Percentiles rank a stretch among this genome's conserved stretches.
phyloP scores from a whole-genome alignment of 2,797 vertebrate species.

The Bovichtus diacanthus region DNA sequence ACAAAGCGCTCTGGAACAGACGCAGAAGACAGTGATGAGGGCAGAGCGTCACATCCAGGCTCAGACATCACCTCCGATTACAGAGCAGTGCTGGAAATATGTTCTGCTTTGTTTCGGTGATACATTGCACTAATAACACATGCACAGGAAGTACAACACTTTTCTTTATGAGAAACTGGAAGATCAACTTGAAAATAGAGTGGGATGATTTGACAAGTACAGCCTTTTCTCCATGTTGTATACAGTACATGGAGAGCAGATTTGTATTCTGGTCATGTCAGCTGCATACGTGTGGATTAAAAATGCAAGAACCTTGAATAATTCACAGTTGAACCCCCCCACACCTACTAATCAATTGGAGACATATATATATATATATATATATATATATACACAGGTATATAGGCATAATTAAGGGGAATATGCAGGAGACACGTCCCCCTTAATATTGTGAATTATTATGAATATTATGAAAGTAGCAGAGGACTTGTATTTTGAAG shows the following conservation, averaged over 20 bases:
- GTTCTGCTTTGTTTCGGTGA: background rate
- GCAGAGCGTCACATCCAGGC: background rate
- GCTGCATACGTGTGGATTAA: background rate
- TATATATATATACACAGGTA: no score
- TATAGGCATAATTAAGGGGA: no score
- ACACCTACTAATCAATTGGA: background rate
- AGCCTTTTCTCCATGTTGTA: background rate
- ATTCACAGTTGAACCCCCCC: background rate
- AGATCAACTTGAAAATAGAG: background rate
- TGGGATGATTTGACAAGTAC: background rate
- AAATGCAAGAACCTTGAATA: background rate
- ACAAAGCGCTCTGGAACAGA: background rate
- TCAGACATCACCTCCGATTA: constrained; percentile 4
- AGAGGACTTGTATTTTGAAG: no score
- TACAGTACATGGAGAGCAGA: background rate
- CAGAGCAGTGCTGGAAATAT: background rate
- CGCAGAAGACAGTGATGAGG: constrained; percentile 16
- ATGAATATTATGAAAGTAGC: no score
- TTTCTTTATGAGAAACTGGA: background rate
- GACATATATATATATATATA: background rate
- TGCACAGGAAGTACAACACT: background rate
- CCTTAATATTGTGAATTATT: no score
- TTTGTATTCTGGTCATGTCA: background rate
- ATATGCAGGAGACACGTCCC: no score
- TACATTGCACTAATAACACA: background rate